Base-by-base conservation (phyloP, 2,888 invertebrate species). In the Pterostichus niger region DNA sequence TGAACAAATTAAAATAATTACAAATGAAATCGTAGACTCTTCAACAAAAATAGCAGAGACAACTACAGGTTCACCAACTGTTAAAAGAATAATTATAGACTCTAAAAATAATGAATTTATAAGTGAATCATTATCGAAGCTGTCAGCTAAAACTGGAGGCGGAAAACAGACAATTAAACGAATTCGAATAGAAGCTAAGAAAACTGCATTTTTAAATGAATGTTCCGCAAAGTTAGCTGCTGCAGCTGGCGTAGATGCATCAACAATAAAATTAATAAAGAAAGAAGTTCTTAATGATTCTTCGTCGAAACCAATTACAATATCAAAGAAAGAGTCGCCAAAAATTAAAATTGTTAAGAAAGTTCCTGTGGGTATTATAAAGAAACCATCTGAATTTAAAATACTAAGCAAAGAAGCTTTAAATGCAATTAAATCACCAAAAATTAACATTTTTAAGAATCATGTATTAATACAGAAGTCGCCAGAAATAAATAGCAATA, bases 151-250 rank as follows among this genome's bases (percentile, higher is more conserved):
- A 44, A 17, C 13, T 44, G 24, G 44, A 4, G 6, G 44, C 4
- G 68, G 13, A 15, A 71, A 71, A 71, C 44, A 9, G 9, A 40
- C 40, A 71, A 15, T 71, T 13, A 71, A 71, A 71, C 44, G 68
- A 10, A 71, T 71, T 44, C 17, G 40, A 44, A 71, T 71, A 46
- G 68, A 71, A 44, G 13, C 68, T 3, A 71, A 40, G 4, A 71
- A 71, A 71, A 71, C 9, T 15, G 44, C 68, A 11, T 71, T 71
- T 71, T 44, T 71, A 44, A 71, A 15, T 17, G 68, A 71, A 71
- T 15, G 44, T 71, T 15, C 68, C 7, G 68, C 40, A 71, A 71
- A 71, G 40, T 17, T 71, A 71, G 68, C 68, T 4, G 68, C 68
- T 15, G 68, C 68, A 44, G n/a, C 44, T 71, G 68, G 68, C 7